Conservation (phyloP, 2,888 invertebrate genomes). For the Polydrusus pterygomalis region DNA sequence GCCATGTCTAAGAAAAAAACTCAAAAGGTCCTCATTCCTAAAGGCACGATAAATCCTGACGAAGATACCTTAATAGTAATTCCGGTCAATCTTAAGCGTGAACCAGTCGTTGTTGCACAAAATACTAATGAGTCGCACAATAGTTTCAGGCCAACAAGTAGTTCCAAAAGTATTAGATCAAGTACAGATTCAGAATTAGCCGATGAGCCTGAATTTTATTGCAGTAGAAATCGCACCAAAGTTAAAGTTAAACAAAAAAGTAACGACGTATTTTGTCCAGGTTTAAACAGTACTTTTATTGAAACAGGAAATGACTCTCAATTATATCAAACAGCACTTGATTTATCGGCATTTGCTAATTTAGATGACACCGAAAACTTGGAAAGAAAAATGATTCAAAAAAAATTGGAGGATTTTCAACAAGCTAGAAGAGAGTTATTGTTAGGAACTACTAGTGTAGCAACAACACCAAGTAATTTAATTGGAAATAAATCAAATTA, state of each 20-base stretch:
- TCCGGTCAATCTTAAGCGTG: constrained; percentile 26
- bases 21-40: constrained; percentile 51
- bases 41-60: constrained; percentile 48
- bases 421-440: constrained; percentile 33
- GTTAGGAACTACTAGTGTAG: constrained; percentile 11
- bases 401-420: constrained; percentile 30
- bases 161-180: not conserved
- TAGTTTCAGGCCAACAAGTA: too few relatives aligned
- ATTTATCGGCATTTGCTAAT: not conserved
- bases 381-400: constrained; percentile 17
- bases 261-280: not conserved
- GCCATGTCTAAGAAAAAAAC: constrained; percentile 48
- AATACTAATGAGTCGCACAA: not conserved
- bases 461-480: constrained; percentile 20
- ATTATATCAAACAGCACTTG: not conserved
- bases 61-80: constrained; percentile 53
- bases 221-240: not conserved
- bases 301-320: not conserved
- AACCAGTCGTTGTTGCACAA: constrained; percentile 45
- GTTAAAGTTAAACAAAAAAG: not conserved
- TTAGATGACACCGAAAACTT: constrained; percentile 28
- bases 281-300: not conserved
- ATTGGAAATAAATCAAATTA: not conserved
- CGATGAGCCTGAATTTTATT: not conserved
- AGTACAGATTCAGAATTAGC: not conserved